phyloP scores from a whole-genome alignment of 2,797 vertebrate species.

The Phoeniculus purpureus region DNA sequence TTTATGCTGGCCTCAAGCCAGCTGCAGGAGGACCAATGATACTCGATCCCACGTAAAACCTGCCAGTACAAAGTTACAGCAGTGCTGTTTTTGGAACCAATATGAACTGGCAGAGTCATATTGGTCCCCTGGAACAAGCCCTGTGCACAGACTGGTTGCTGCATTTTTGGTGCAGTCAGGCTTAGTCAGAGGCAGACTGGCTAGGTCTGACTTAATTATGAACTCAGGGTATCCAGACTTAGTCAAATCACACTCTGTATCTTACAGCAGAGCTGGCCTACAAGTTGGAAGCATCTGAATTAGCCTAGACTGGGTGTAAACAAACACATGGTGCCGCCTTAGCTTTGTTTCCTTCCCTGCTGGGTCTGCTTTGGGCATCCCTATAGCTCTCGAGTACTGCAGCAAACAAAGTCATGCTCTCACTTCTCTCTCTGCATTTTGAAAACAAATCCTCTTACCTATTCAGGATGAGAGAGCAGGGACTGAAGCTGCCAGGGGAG shows the following conservation, averaged over 20 bases:
- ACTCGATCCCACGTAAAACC: background rate
- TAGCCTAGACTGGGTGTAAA: background rate
- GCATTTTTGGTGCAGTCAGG: background rate
- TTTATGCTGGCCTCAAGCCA: conserved; percentile 51
- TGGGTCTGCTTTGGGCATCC: background rate
- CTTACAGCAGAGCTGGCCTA: background rate
- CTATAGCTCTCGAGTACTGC: background rate
- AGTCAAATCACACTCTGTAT: conserved; percentile 40
- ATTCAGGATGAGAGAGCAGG: background rate
- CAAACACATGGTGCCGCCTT: background rate
- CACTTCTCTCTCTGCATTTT: background rate
- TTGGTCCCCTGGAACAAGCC: conserved; percentile 14
- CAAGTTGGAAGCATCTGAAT: background rate
- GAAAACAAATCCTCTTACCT: background rate
- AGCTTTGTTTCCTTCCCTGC: background rate
- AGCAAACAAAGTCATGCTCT: background rate
- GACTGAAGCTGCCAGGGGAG: too few species aligned
- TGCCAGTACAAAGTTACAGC: conserved; percentile 54
- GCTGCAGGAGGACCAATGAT: conserved; percentile 8
- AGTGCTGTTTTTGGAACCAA: conserved; percentile 49
- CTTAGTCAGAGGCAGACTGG: background rate
- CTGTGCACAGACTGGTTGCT: background rate
- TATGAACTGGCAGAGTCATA: background rate
- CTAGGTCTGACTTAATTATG: background rate
- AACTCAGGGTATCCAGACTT: conserved; percentile 19